Evolutionary conservation across 2,113 vertebrate species (phyloP).

Genomic region (Loxodonta africana): DNA sequence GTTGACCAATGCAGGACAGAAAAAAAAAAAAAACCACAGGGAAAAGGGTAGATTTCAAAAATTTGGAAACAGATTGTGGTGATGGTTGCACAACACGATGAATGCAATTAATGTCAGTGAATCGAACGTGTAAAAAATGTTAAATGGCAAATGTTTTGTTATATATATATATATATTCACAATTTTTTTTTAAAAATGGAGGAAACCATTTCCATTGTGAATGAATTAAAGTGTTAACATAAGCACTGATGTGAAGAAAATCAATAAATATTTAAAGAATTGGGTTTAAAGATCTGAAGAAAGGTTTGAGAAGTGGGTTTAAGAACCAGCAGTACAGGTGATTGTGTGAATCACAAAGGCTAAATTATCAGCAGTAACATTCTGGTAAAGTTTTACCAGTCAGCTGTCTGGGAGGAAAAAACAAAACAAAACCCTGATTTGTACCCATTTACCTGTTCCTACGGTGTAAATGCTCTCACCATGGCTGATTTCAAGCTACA

Average conservation of each 20-base stretch:
- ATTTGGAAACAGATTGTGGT: too few species aligned
- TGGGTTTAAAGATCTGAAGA: constrained; percentile 22
- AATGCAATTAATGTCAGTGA: too few species aligned
- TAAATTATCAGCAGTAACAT: background rate
- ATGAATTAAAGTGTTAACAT: background rate
- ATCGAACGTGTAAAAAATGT: too few species aligned
- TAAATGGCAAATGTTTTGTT: too few species aligned
- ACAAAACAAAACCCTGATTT: background rate
- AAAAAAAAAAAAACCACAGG: background rate
- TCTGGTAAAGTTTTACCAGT: background rate
- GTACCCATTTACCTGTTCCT: background rate
- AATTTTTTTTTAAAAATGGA: too few species aligned
- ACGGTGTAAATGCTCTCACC: background rate
- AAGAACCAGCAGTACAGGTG: background rate
- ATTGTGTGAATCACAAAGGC: background rate
- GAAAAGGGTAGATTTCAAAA: background rate
- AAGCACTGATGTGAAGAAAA: background rate
- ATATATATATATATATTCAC: too few species aligned
- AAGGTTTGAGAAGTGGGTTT: background rate
- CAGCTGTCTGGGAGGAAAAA: background rate
- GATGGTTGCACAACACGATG: too few species aligned
- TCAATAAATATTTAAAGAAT: background rate
- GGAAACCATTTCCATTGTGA: constrained; percentile 35
- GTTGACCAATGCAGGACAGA: background rate
- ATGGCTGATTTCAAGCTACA: background rate